Conservation (phyloP, 2,888 invertebrate genomes). For the Ochlodes sylvanus region DNA sequence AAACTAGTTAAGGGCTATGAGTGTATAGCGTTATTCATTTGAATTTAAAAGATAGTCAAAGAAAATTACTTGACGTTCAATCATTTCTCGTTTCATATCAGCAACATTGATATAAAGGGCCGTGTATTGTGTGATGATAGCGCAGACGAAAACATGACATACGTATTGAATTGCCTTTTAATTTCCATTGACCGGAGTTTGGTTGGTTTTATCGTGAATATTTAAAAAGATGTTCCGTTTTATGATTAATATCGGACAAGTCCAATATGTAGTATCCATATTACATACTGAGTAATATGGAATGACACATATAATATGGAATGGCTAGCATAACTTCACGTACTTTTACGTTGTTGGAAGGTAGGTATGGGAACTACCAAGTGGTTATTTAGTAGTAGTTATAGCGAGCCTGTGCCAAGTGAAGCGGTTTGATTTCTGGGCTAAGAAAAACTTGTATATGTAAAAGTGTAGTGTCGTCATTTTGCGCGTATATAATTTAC, state of each 20-base stretch:
- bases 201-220: slow-evolving; percentile 33
- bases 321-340: too few species aligned
- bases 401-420: too few species aligned
- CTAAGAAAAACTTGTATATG: too few species aligned
- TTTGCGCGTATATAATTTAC: too few species aligned
- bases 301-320: too few species aligned
- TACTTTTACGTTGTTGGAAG: too few species aligned
- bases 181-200: slow-evolving; percentile 26
- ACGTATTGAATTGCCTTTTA: slow-evolving; percentile 31
- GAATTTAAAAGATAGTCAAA: background rate
- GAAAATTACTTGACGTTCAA: slow-evolving; percentile 4
- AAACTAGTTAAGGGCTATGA: too few species aligned
- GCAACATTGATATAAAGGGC: background rate
- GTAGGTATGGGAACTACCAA: too few species aligned
- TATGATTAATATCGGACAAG: slow-evolving; percentile 6
- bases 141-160: slow-evolving; percentile 3
- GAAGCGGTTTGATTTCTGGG: too few species aligned
- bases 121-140: slow-evolving; percentile 18
- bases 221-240: slow-evolving; percentile 25
- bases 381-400: too few species aligned
- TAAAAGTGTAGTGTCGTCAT: too few species aligned
- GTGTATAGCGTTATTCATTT: background rate
- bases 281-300: background rate
- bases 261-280: background rate
- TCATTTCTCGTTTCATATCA: slow-evolving; percentile 16